These are phyloP conservation scores for Temnothorax nylanderi DNA, from an alignment of 1,140 invertebrate genomes.

Conservation along the genomic window DNA sequence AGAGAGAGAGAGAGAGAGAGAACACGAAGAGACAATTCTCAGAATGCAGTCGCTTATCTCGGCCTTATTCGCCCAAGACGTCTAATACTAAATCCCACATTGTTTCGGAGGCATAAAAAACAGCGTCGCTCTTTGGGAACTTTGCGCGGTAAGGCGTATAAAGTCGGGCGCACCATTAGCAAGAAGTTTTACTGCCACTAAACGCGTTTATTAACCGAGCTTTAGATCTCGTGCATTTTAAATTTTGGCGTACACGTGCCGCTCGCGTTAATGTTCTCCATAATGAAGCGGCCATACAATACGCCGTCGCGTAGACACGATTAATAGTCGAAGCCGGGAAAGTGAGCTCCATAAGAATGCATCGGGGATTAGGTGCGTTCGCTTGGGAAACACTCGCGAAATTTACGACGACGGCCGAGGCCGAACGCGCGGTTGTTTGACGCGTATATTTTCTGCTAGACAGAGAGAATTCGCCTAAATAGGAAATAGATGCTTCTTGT, in stretches of 20 bases:
- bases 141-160: slow-evolving; percentile 27
- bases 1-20: neutral
- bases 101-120: slow-evolving; percentile 50
- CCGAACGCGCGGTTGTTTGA: slow-evolving; percentile 40
- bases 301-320: slow-evolving; percentile 46
- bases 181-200: slow-evolving; percentile 59
- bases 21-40: neutral
- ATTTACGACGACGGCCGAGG: slow-evolving; percentile 23
- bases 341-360: slow-evolving; percentile 44
- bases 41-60: neutral
- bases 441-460: neutral
- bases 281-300: slow-evolving; percentile 56
- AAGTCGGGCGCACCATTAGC: slow-evolving; percentile 61
- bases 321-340: slow-evolving; percentile 53
- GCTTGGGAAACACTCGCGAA: slow-evolving; percentile 28
- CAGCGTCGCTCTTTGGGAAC: slow-evolving; percentile 45
- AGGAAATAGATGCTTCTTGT: neutral
- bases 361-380: slow-evolving; percentile 27
- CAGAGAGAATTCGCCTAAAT: neutral
- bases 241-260: slow-evolving; percentile 50
- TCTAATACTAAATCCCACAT: slow-evolving; percentile 46
- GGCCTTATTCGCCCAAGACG: neutral
- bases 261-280: slow-evolving; percentile 43
- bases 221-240: slow-evolving; percentile 50
- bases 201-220: slow-evolving; percentile 56